phyloP scores from a whole-genome alignment of 2,888 invertebrate species.

The Mayetiola destructor region DNA sequence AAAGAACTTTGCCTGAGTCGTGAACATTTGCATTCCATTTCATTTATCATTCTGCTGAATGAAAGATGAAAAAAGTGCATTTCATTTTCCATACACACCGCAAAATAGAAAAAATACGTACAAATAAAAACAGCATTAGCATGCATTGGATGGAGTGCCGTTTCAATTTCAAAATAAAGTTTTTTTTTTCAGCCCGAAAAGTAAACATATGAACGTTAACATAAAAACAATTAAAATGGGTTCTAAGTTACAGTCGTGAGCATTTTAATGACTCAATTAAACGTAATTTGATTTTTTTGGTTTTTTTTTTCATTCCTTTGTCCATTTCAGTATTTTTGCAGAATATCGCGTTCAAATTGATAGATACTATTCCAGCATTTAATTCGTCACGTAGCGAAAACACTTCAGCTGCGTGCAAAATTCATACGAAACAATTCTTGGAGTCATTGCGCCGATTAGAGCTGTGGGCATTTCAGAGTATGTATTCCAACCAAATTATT shows the following conservation, averaged over 20 bases:
- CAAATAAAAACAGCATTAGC: too few relatives aligned
- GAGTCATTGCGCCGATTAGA: slow-evolving; percentile 19
- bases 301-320: too few relatives aligned
- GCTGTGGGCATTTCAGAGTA: slow-evolving; percentile 20
- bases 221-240: too few relatives aligned
- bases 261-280: not conserved
- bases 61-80: too few relatives aligned
- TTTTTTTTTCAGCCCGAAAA: not conserved
- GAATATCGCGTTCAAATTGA: not conserved
- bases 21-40: too few relatives aligned
- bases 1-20: too few relatives aligned
- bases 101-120: too few relatives aligned
- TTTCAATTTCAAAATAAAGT: not conserved
- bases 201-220: too few relatives aligned
- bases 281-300: not conserved
- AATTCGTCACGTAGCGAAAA: slow-evolving; percentile 17
- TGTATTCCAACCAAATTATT: too few relatives aligned
- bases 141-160: not conserved
- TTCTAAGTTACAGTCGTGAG: not conserved
- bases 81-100: too few relatives aligned
- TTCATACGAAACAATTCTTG: slow-evolving; percentile 17
- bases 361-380: slow-evolving; percentile 20
- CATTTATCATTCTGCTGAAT: too few relatives aligned
- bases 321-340: slow-evolving; percentile 1
- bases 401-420: slow-evolving; percentile 17